These are phyloP conservation scores for Pogona vitticeps DNA, from an alignment of 2,113 vertebrate genomes.

Conservation along the genomic window DNA sequence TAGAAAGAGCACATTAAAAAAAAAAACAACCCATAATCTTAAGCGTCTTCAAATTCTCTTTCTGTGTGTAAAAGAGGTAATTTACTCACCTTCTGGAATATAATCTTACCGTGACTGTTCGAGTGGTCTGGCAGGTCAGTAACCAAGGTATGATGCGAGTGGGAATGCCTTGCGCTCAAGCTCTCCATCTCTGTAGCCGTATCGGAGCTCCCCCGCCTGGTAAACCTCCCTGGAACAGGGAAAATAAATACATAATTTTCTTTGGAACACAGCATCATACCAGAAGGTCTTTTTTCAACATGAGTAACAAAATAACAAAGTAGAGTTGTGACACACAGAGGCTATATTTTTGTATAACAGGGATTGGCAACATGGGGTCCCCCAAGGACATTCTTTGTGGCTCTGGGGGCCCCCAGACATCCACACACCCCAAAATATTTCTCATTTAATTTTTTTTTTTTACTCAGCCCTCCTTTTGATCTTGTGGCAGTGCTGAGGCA, in stretches of 20 bases:
- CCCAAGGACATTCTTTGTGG: no score
- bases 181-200: slow-evolving; percentile 92
- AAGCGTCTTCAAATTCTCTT: neutral
- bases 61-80: neutral
- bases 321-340: neutral
- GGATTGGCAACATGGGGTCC: no score
- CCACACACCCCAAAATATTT: no score
- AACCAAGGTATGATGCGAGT: slow-evolving; percentile 92
- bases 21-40: neutral
- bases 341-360: neutral
- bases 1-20: neutral
- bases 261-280: neutral
- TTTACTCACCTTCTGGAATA: slow-evolving; percentile 85
- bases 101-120: slow-evolving; percentile 95
- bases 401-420: no score
- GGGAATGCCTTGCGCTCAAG: slow-evolving; percentile 89
- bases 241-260: neutral
- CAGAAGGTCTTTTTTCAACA: neutral
- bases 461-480: no score
- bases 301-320: neutral
- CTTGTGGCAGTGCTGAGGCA: no score
- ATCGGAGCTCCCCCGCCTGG: slow-evolving; percentile 92
- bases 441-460: no score
- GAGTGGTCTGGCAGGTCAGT: slow-evolving; percentile 92
- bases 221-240: slow-evolving; percentile 85